These are phyloP conservation scores for Antechinus flavipes DNA, from an alignment of 2,113 vertebrate species.

Conservation along the genomic window DNA sequence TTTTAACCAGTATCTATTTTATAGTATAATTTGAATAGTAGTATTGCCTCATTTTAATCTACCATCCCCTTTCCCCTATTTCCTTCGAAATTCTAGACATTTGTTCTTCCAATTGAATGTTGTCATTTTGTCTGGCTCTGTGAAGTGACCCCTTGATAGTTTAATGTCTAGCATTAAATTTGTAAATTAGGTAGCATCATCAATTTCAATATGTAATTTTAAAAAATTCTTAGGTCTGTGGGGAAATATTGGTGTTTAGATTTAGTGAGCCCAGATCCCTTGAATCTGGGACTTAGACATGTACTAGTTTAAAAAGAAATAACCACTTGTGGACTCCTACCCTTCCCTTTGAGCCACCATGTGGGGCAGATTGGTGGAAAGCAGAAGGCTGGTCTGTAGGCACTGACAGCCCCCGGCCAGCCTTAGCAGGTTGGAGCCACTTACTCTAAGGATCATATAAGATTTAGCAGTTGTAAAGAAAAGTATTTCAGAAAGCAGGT, in stretches of 20 bases:
- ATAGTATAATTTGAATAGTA: too few relatives aligned
- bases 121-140: neutral
- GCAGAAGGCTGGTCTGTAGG: too few relatives aligned
- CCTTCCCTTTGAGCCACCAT: too few relatives aligned
- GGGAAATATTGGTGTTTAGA: neutral
- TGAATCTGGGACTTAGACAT: neutral
- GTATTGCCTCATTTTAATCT: too few relatives aligned
- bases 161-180: neutral
- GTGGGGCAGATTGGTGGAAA: too few relatives aligned
- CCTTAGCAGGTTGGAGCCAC: too few relatives aligned
- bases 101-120: neutral
- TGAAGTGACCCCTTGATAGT: neutral
- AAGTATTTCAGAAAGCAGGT: too few relatives aligned
- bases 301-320: too few relatives aligned
- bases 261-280: neutral
- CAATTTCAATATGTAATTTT: neutral
- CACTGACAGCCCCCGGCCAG: too few relatives aligned
- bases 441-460: too few relatives aligned
- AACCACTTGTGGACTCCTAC: too few relatives aligned
- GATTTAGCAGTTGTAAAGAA: too few relatives aligned
- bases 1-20: neutral
- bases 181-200: neutral
- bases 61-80: neutral
- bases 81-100: neutral
- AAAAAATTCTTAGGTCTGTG: neutral